Base-by-base conservation (phyloP, 2,113 vertebrate species). In the Saccopteryx leptura region DNA sequence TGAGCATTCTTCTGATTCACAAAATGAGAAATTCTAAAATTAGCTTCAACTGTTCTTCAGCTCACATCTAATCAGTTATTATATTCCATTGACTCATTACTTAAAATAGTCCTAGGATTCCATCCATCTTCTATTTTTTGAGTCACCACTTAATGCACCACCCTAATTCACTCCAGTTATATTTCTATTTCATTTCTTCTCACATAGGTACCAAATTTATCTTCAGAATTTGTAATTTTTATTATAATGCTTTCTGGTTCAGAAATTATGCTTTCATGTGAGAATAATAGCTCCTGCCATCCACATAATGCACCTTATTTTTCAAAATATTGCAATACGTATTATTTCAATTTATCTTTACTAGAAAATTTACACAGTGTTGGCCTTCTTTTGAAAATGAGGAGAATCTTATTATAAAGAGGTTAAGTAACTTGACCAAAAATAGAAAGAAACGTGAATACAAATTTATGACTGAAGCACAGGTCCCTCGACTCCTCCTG, bases 261-360 rank as follows among this genome's bases (percentile, higher is more conserved):
- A 83, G n/a, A 93, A 93, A 87, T 86, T 92, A 86, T 85, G 7
- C 31, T 92, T 87, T 72, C 74, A 71, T 68, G 28, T 78, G 48
- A 87, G 19, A 96, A 74, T 78, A 96, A 92, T 78, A 87, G 5
- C 28, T 92, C 33, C 56, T 86, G 75, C 71, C 58, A 89, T 52
- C 83, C 12, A 79, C 72, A 48, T 63, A 71, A 91, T 92, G 14
- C 0, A 52, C 15, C n/a, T 79, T 46, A 50, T 83, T 96, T 95
- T 95, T 96, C 83, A 90, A 96, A 93, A 79, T 81, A 66, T 66
- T 60, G 8, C 15, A 82, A 61, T 50, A 39, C 85, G 69, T 60
- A n/a, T 81, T 13, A 61, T 72, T 93, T 52, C 39, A 54, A 28
- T 76, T 91, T 63, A 66, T 91, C 54, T 92, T 88, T 71, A 33